Base-by-base conservation (phyloP, 2,113 vertebrate species). In the Ciconia maguari region DNA sequence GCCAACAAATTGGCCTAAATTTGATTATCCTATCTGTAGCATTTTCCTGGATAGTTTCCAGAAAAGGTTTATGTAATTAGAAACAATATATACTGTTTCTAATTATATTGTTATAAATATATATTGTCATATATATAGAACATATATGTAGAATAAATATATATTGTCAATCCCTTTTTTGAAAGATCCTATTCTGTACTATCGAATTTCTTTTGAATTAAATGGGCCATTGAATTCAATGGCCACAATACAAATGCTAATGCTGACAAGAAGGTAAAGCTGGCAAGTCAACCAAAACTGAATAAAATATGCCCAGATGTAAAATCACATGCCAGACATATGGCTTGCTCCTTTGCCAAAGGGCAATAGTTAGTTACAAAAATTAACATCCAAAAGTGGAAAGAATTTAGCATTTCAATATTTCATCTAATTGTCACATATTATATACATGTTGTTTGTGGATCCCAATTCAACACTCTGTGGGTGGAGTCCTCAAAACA, bases 401-500 rank as follows among this genome's bases (percentile, higher is more conserved):
- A 94, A 96, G 68, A 93, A 83, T 83, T 88, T 66, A 70, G 42
- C 85, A 81, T 80, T 95, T 88, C 76, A 66, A 80, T 86, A 96
- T 97, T 83, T 93, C 85, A 94, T 74, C 87, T 91, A 80, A 76
- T 89, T 87, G 82, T 88, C 71, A 92, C 49, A 52, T 68, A 61
- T 77, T 94, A 92, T 29, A 90, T 62, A 95, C 80, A 88, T 51
- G 27, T 64, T 91, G 93, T 96, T 96, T 96, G 92, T 7, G 13
- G 78, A 90, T 90, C 71, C 36, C 76, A 95, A 10, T 92, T 97
- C 85, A 90, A 90, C 24, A 55, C n/a, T 89, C 72, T 68, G 82
- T 83, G 90, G 90, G 88, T 86, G 92, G 90, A 97, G 58, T 70
- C 38, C 96, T 95, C 83, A 90, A 90, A 97, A 94, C 92, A 96